Evolutionary conservation across 1,140 invertebrate species (phyloP), one percentile per base, ranked within the genome.

Genomic region (Leptinotarsa texana): DNA sequence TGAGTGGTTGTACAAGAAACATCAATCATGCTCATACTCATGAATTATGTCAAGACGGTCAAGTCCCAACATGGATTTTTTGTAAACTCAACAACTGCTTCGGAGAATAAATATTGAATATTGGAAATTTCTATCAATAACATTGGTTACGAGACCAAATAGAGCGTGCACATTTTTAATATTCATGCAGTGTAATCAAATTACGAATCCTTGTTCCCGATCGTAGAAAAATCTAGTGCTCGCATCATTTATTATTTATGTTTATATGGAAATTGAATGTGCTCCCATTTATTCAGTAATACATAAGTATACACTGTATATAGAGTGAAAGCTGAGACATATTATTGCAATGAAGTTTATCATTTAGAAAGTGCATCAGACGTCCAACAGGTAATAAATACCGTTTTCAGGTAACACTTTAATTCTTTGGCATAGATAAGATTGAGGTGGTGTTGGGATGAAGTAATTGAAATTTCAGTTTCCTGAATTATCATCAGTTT

Each of bases 231-330:
- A 57, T 57, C 13, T 57, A 15, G 51, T 6, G 17, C n/a, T 57
- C 51, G 51, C 51, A 57, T 57, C 51, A 57, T 57, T 57, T 57
- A 57, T 18, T 57, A 57, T 57, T 57, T 57, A 18, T 57, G 51
- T 57, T 57, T 42, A 11, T 13, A 57, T 57, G 51, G n/a, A 57
- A 57, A 57, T 17, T 57, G 51, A 57, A 18, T 57, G n/a, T 13
- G 51, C 51, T 57, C 51, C n/a, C 51, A 57, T 57, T 57, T 18
- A 15, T 57, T 15, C 6, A 57, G n/a, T 57, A 15, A 57, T 57
- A 17, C n/a, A 57, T 57, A 57, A 57, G 33, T 42, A 42, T 33
- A 27, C 1, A 33, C 27, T 33, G 27, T 33, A 33, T 11, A 42
- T 8, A 42, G 33, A 42, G 51, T 15, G 51, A 57, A 57, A 57